Evolutionary conservation across 2,888 invertebrate genomes (phyloP).

Genomic region (Epistrophella euchroma): DNA sequence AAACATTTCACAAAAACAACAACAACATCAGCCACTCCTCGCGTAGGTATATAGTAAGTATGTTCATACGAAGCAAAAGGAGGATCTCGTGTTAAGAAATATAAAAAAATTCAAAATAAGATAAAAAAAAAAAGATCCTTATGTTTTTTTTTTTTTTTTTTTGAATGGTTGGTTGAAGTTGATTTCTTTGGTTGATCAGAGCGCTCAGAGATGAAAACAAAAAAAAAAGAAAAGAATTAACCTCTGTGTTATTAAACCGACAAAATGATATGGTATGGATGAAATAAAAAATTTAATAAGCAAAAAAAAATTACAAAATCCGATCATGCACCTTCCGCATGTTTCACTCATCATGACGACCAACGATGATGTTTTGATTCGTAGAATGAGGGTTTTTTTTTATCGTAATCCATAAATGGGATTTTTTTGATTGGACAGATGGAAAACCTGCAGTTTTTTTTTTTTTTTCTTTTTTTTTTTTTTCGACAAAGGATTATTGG

Average conservation of each 20-base stretch:
- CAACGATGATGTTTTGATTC: conserved; percentile 68
- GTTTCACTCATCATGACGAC: conserved; percentile 13
- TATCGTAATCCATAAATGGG: conserved; percentile 14
- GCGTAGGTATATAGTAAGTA: neutral
- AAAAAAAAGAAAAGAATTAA: conserved; percentile 51
- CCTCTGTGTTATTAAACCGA: conserved; percentile 75
- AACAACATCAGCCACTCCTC: conserved; percentile 57
- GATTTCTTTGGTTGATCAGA: conserved; percentile 45
- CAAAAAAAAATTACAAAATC: conserved; percentile 49
- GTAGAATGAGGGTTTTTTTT: conserved; percentile 54
- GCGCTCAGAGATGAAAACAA: conserved; percentile 45
- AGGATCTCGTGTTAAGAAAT: conserved; percentile 53
- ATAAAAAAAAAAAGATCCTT: conserved; percentile 21
- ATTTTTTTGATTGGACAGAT: conserved; percentile 55
- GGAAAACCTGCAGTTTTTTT: conserved; percentile 47
- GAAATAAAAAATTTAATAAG: conserved; percentile 37
- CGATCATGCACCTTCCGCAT: conserved; percentile 63
- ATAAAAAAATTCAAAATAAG: conserved; percentile 43
- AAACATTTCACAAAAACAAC: conserved; percentile 16
- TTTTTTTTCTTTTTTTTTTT: neutral
- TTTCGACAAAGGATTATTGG: conserved; percentile 64
- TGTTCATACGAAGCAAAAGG: conserved; percentile 55
- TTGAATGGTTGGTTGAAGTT: conserved; percentile 39
- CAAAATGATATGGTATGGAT: conserved; percentile 68
- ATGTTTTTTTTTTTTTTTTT: conserved; percentile 51